Evolutionary conservation across 2,888 invertebrate species (phyloP).

Genomic region (Perizoma affinitatum): DNA sequence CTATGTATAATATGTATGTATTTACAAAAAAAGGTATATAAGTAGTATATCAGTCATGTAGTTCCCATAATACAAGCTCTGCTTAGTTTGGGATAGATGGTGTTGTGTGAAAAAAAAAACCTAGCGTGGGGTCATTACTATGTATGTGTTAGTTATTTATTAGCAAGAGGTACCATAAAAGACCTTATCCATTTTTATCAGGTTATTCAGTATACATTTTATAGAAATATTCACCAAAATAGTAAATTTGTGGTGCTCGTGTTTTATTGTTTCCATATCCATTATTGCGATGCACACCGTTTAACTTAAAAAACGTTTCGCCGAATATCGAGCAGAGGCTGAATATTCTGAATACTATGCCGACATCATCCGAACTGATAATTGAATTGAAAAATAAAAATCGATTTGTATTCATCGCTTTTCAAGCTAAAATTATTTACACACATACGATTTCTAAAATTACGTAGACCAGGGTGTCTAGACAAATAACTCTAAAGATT

Average conservation of each 20-base stretch:
- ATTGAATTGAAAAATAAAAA: conserved; percentile 17
- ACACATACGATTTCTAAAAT: neutral
- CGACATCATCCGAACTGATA: conserved; percentile 4
- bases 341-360: conserved; percentile 5
- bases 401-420: conserved; percentile 3
- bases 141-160: no score
- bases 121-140: no score
- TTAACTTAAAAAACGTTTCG: conserved; percentile 56
- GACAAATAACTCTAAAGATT: no score
- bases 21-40: no score
- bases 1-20: no score
- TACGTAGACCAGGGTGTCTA: no score
- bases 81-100: no score
- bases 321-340: conserved; percentile 15
- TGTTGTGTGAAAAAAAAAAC: no score
- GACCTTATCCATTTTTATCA: neutral
- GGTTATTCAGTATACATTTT: neutral
- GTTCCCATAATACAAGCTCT: no score
- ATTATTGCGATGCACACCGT: conserved; percentile 66
- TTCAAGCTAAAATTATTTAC: conserved; percentile 10
- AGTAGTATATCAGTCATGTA: no score
- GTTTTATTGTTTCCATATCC: conserved; percentile 65
- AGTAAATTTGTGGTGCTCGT: conserved; percentile 51
- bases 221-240: conserved; percentile 32
- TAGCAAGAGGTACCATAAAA: neutral